Conservation (phyloP, 2,888 invertebrate genomes). For the Dasysyrphus tricinctus region DNA sequence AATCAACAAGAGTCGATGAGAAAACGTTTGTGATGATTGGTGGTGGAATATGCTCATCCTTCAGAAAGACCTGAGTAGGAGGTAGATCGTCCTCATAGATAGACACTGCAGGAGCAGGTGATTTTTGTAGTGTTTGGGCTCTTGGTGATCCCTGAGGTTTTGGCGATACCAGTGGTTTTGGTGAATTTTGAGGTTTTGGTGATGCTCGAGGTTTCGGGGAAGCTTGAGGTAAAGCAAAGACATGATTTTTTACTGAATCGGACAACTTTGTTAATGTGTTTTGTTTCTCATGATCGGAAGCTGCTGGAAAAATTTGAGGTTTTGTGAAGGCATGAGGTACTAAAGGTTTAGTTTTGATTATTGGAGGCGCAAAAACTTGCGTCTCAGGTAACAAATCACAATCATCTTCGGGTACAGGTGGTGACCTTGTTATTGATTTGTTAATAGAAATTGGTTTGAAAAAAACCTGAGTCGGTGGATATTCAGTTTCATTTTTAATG, state of each 20-base stretch:
- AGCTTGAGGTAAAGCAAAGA: neutral
- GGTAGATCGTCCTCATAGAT: constrained; percentile 50
- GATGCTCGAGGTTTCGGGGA: neutral
- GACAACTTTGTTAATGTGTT: no score
- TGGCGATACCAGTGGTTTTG: neutral
- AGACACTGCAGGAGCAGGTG: neutral
- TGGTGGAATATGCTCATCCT: neutral
- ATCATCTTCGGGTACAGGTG: neutral
- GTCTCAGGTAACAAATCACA: constrained; percentile 40
- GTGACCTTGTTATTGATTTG: neutral
- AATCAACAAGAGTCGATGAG: constrained; percentile 52
- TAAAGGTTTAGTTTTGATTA: neutral
- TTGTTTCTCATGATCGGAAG: neutral
- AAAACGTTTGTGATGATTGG: neutral
- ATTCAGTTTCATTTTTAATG: neutral
- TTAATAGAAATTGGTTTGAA: neutral
- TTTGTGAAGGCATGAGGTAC: neutral
- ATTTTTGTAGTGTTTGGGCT: neutral
- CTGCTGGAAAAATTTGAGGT: neutral
- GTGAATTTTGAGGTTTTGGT: neutral
- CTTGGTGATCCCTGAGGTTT: neutral
- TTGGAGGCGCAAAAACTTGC: constrained; percentile 40
- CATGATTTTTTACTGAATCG: neutral
- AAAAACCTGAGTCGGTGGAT: constrained; percentile 33
- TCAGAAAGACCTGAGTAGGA: constrained; percentile 64